Conservation (phyloP, 1,140 invertebrate genomes). For the Lepidurus apus region DNA sequence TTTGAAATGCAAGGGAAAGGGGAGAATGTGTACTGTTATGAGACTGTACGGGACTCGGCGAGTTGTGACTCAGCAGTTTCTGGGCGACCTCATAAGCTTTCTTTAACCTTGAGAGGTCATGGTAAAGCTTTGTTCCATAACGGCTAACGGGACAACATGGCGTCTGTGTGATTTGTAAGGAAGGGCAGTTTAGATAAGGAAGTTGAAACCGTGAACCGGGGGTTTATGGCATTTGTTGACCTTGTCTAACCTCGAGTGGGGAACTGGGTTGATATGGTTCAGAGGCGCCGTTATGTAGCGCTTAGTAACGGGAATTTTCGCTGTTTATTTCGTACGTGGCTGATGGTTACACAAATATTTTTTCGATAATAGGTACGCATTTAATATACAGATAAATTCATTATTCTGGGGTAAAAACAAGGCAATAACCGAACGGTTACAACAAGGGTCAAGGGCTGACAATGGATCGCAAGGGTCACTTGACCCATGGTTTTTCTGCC, state of each 20-base stretch:
- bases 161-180: background rate
- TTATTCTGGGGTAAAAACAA: too few species aligned
- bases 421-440: background rate
- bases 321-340: background rate
- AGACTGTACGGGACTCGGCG: background rate
- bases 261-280: background rate
- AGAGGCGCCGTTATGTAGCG: background rate
- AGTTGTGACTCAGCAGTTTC: background rate
- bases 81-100: background rate
- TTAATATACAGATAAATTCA: too few species aligned
- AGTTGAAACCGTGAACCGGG: background rate
- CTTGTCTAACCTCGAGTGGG: background rate
- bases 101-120: background rate
- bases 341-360: too few species aligned
- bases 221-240: background rate
- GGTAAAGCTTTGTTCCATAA: background rate
- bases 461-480: background rate
- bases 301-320: background rate
- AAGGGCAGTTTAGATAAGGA: background rate
- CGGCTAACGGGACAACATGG: constrained; percentile 6
- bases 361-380: too few species aligned
- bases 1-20: background rate
- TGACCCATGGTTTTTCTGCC: background rate
- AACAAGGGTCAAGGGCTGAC: background rate
- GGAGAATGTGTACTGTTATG: background rate